Evolutionary conservation across 2,888 invertebrate species (phyloP).

Genomic region (Caenorhabditis sp.): DNA sequence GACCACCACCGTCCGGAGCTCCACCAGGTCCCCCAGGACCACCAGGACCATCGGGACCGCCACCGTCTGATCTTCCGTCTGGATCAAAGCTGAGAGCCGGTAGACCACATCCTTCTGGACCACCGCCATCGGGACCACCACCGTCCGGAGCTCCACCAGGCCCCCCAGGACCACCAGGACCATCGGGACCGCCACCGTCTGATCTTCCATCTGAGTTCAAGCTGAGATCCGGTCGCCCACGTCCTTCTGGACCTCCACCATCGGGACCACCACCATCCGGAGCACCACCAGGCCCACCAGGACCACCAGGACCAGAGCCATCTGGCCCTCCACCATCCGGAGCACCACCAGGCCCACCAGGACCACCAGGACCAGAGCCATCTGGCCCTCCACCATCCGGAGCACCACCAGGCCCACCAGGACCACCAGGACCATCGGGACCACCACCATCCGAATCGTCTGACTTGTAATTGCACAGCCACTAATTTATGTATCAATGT

Average conservation of each 20-base stretch:
- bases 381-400: background rate
- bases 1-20: background rate
- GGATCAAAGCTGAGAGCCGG: no score
- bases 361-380: constrained; percentile 12
- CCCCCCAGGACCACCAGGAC: background rate
- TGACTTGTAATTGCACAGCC: background rate
- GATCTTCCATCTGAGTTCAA: background rate
- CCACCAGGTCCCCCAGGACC: background rate
- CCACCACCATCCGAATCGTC: constrained; percentile 1
- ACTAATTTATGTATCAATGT: background rate
- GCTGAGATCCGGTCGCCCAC: background rate
- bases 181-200: constrained; percentile 9
- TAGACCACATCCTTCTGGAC: background rate
- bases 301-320: constrained; percentile 14
- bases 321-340: constrained; percentile 21
- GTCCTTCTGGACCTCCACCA: constrained; percentile 16
- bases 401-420: background rate
- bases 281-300: constrained; percentile 16
- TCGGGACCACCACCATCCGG: constrained; percentile 28
- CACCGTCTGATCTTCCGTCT: no score
- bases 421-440: constrained; percentile 5
- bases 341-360: constrained; percentile 17
- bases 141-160: background rate
- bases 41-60: background rate
- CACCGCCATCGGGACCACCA: background rate